Base-by-base conservation (phyloP, 2,888 invertebrate species). In the Acanthosoma haemorrhoidale region DNA sequence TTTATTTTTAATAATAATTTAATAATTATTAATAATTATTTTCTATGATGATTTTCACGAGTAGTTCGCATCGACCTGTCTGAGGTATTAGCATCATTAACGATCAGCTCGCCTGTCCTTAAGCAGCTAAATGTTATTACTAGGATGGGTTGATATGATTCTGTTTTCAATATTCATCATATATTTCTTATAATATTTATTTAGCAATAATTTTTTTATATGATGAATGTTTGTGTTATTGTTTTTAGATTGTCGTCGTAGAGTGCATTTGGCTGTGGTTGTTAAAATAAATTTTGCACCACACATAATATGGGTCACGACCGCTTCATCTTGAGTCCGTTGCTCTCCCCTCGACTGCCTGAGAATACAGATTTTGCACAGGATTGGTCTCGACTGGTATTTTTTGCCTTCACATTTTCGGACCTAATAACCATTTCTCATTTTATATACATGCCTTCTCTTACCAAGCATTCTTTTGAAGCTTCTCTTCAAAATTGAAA, bases 391-490 rank as follows among this genome's bases (percentile, higher is more conserved):
- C 4, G 25, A 51, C n/a, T 11, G n/a, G 4, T 51, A 51, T 29
- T n/a, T n/a, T n/a, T 4, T 51, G 29, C 51, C 29, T 51, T 51
- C 51, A 51, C 51, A 25, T 51, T 51, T 25, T n/a, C 51, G 51
- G 51, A 51, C 51, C 29, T 25, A 25, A 51, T n/a, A 51, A 51
- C 5, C 51, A 51, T 13, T 51, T n/a, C 29, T 29, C 25, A 13
- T 25, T 51, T 25, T 51, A n/a, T 43, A 43, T 21, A 39, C n/a
- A 64, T 29, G 41, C 64, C 39, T 38, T 64, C 39, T 25, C 31
- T 25, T 41, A 31, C 21, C 64, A 41, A 41, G 64, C 64, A 64
- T 64, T 64, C 64, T 41, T 64, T 18, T 51, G 25, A 51, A 51
- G 25, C 51, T 51, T 51, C 29, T 25, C n/a, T 25, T 51, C n/a